Evolutionary conservation across 2,113 vertebrate species (phyloP), one percentile per base, ranked within the genome.

Genomic region (Dendropsophus ebraccatus): DNA sequence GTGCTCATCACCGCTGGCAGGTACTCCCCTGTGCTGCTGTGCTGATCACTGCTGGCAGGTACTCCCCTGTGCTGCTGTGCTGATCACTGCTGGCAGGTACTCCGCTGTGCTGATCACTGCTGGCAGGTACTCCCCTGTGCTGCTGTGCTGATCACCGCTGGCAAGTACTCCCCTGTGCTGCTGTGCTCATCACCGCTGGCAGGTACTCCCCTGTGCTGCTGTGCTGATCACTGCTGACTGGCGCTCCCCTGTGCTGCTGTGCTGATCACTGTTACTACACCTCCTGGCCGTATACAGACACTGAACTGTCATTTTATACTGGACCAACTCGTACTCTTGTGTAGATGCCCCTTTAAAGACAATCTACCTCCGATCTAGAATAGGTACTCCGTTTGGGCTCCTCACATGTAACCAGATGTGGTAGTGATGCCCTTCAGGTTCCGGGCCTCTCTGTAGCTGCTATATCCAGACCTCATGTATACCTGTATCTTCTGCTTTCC

Each of bases 281-380:
- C 62, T 32, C 62, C 4, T 13, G 1, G 28, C 62, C 16, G 0
- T 69, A 16, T 35, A 3, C 65, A 35, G 30, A 65, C 13, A 65
- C 25, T 21, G 9, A 58, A n/a, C n/a, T 58, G 23, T 58, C 21
- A 58, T 23, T 72, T 37, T 69, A 69, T 72, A 21, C 69, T 41
- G 69, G 69, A 77, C 25, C 25, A 32, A 21, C 25, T 19, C 3
- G 10, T 77, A 32, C 7, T 21, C 10, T 32, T 17, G 14, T 54
- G 52, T 54, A 17, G 74, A 54, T 54, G 49, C 74, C 74, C 56
- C 25, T 62, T 60, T 14, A 19, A 41, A 45, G 35, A 49, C n/a
- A 47, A 81, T 28, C 78, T 81, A 81, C 78, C 78, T 81, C 78
- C 35, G 13, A 45, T 45, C 23, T 16, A 14, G 32, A 45, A n/a